A percentile compares a stretch with the other conserved stretches of the same genome.
These are phyloP conservation scores for Camelus bactrianus DNA, from an alignment of 2,113 vertebrate genomes.

Conservation along the genomic window DNA sequence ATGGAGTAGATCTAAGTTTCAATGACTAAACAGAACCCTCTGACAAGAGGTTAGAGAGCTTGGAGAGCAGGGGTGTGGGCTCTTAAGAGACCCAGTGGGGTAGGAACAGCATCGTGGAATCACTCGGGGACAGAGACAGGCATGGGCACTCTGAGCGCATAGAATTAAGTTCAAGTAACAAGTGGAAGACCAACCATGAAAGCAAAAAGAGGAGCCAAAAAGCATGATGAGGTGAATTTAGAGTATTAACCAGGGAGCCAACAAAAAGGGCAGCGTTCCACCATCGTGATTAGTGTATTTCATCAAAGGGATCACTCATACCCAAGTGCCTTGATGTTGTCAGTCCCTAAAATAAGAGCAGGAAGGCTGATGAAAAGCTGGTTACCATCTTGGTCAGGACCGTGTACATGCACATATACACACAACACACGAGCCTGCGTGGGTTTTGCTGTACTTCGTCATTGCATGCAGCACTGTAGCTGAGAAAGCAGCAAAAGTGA, in stretches of 20 bases:
- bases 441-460: not conserved
- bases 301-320: not conserved
- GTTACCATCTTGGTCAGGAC: not conserved
- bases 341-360: not conserved
- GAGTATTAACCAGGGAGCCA: not conserved
- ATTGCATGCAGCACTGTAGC: not conserved
- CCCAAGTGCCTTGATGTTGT: not conserved
- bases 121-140: not conserved
- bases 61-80: not conserved
- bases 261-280: not conserved
- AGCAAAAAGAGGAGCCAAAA: not conserved
- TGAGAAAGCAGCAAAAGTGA: not conserved
- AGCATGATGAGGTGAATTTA: not conserved
- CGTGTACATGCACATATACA: rapidly evolving
- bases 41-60: not conserved
- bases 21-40: not conserved
- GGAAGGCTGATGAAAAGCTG: not conserved
- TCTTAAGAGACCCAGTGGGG: not conserved
- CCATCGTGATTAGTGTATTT: not conserved
- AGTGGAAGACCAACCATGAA: not conserved
- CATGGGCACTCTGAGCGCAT: not conserved
- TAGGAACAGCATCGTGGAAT: not conserved
- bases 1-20: not conserved
- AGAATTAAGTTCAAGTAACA: not conserved
- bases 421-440: not conserved